Conservation (phyloP, 2,888 invertebrate genomes). For the Pammene aurita region DNA sequence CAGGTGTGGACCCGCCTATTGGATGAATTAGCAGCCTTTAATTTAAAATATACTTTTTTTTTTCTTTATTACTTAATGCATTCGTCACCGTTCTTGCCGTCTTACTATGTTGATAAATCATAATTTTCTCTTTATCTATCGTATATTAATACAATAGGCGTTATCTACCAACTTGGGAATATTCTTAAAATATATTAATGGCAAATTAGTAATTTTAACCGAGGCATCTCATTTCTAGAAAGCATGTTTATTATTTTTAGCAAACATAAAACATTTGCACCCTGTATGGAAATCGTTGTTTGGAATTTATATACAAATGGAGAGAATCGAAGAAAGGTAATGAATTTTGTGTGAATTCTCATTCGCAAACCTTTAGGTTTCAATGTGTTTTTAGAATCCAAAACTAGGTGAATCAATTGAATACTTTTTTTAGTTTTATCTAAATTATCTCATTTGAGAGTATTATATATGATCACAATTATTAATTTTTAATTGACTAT, state of each 20-base stretch:
- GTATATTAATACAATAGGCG: too few species aligned
- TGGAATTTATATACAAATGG: not conserved
- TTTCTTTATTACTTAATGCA: too few species aligned
- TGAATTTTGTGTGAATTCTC: conserved; percentile 2
- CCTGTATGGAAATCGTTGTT: not conserved
- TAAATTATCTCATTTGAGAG: conserved; percentile 10
- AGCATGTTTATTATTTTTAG: not conserved
- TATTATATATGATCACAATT: conserved; percentile 26
- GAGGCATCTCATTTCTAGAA: not conserved
- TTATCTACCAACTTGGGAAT: too few species aligned
- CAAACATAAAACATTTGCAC: not conserved
- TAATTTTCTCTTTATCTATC: too few species aligned
- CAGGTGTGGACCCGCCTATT: too few species aligned
- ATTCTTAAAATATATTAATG: too few species aligned
- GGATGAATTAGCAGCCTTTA: too few species aligned
- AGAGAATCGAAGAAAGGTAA: not conserved
- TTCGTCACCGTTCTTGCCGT: too few species aligned
- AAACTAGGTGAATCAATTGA: conserved; percentile 1
- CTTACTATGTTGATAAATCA: too few species aligned
- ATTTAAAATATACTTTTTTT: too few species aligned
- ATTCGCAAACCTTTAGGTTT: not conserved
- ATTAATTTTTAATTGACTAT: conserved; percentile 12
- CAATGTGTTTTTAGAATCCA: not conserved
- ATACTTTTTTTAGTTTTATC: conserved; percentile 4
- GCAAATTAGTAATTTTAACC: not conserved